phyloP scores from a whole-genome alignment of 2,797 vertebrate genomes.

The Sparidentex hasta region DNA sequence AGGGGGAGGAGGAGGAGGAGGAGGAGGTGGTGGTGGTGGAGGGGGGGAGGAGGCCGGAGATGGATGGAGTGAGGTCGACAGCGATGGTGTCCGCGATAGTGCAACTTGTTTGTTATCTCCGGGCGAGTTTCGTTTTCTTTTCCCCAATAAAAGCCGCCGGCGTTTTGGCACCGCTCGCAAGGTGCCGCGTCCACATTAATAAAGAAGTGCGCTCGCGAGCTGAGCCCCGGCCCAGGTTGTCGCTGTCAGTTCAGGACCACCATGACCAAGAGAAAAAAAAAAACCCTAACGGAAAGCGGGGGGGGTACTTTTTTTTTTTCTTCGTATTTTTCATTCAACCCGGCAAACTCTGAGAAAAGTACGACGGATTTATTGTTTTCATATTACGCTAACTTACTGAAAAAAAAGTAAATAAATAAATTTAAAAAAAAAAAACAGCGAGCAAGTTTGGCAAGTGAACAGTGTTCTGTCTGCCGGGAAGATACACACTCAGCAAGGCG shows the following conservation, averaged over 20 bases:
- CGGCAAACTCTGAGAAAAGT: constrained; percentile 47
- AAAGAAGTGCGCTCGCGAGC: constrained; percentile 2
- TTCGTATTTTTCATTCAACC: background rate
- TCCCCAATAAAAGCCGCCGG: background rate
- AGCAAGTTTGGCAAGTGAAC: constrained; percentile 55
- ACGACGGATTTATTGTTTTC: background rate
- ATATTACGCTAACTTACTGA: background rate
- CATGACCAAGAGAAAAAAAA: constrained; percentile 43
- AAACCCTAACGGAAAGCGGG: background rate
- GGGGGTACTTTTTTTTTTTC: constrained; percentile 50
- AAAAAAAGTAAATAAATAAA: too few species aligned
- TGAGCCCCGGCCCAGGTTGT: constrained; percentile 48
- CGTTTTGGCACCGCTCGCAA: background rate
- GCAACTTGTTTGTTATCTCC: constrained; percentile 21
- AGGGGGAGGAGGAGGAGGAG: constrained; percentile 12
- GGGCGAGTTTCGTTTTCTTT: constrained; percentile 44
- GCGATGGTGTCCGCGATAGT: constrained; percentile 59
- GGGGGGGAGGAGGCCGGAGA: constrained; percentile 53
- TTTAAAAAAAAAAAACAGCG: background rate
- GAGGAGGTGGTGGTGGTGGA: constrained; percentile 1
- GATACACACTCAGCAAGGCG: constrained; percentile 40
- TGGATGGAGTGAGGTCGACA: constrained; percentile 71
- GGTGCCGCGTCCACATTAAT: background rate
- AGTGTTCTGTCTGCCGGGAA: constrained; percentile 26
- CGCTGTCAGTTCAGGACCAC: constrained; percentile 88